These are phyloP conservation scores for Caenorhabditis sinica DNA, from an alignment of 2,888 invertebrate species.

Conservation along the genomic window DNA sequence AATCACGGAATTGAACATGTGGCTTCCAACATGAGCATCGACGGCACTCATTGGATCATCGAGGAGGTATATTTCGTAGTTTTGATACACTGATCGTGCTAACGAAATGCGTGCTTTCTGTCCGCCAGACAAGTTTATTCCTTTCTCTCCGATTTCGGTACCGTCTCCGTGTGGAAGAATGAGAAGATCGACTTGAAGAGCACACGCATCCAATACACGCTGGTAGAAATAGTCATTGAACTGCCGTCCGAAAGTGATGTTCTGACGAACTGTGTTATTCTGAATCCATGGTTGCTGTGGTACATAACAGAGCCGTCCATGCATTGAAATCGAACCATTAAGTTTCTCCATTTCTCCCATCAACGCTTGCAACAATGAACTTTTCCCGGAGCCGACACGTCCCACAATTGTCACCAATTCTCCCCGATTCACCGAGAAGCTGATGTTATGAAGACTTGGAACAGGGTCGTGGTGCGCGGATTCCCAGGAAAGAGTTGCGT, in stretches of 20 bases:
- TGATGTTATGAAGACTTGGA: conserved; percentile 85
- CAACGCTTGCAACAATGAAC: conserved; percentile 88
- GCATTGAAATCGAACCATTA: conserved; percentile 76
- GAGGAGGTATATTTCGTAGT: conserved; percentile 93
- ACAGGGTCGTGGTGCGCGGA: conserved; percentile 54
- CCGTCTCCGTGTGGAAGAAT: conserved; percentile 77
- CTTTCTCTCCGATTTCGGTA: conserved; percentile 83
- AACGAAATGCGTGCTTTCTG: conserved; percentile 89
- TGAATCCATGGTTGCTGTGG: conserved; percentile 99
- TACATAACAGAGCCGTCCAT: conserved; percentile 89
- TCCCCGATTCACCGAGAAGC: conserved; percentile 85
- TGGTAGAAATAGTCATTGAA: conserved; percentile 81
- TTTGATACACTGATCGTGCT: conserved; percentile 93
- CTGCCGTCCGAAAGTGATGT: conserved; percentile 88
- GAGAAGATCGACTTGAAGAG: conserved; percentile 74
- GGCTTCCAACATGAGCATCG: conserved; percentile 97
- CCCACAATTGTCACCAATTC: conserved; percentile 78
- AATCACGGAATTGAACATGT: conserved; percentile 86
- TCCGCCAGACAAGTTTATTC: conserved; percentile 83
- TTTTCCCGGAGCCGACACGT: conserved; percentile 81
- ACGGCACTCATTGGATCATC: conserved; percentile 97
- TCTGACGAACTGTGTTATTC: conserved; percentile 94
- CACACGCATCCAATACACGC: conserved; percentile 79
- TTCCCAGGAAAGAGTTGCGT: conserved; percentile 79
- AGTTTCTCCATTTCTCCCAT: conserved; percentile 87